Evolutionary conservation across 2,797 vertebrate species (phyloP).

Genomic region (Mus minutoides): DNA sequence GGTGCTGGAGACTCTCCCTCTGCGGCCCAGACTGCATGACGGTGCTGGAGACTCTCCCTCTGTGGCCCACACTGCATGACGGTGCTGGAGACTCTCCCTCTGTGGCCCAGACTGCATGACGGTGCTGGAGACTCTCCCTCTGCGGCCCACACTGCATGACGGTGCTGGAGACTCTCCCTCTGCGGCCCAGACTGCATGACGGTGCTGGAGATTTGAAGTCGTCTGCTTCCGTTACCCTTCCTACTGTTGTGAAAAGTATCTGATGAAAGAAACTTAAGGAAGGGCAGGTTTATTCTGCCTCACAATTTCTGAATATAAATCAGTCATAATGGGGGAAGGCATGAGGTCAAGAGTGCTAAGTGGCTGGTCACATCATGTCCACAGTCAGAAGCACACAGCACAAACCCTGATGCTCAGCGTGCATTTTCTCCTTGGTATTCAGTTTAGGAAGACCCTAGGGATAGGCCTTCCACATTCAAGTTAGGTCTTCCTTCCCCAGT

Average conservation of each 20-base stretch:
- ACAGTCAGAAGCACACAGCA: background rate
- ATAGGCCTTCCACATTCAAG: background rate
- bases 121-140: too few relatives aligned
- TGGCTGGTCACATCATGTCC: background rate
- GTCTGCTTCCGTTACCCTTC: background rate
- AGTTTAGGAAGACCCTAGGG: background rate
- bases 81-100: background rate
- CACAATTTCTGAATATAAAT: background rate
- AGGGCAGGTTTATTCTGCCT: background rate
- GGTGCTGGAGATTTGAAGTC: background rate
- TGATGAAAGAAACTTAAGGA: background rate
- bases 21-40: background rate
- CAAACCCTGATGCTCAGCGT: background rate
- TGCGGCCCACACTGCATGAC: too few relatives aligned
- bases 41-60: background rate
- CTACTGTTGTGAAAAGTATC: background rate
- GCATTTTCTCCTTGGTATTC: background rate
- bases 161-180: background rate
- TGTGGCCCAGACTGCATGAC: background rate
- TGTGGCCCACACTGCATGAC: background rate
- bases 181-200: background rate
- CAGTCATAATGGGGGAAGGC: background rate
- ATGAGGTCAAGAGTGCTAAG: background rate
- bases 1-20: background rate
- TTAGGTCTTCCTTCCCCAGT: background rate